Evolutionary conservation across 2,888 invertebrate genomes (phyloP), one percentile per base, ranked within the genome.

Genomic region (Yponomeuta plumbellus): DNA sequence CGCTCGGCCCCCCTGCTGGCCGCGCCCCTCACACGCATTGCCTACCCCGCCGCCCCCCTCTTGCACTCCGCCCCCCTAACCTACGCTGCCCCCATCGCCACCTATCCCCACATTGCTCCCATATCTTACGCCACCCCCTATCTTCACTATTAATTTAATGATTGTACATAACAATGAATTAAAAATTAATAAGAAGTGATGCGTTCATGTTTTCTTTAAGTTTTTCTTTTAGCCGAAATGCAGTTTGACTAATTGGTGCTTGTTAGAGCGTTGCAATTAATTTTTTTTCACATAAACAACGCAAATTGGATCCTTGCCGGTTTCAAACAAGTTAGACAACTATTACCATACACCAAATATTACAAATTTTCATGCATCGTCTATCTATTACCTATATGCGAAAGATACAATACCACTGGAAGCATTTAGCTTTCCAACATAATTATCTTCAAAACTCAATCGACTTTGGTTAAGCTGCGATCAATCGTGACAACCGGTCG

Each of bases 61-160:
- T 52, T 72, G 68, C 73, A 75, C 74, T 64, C 80, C 11, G 72
- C 71, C 66, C 59, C 79, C 56, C 70, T 83, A 58, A 75, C 86
- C 21, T 85, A 85, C 72, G 73, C 84, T 62, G 71, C 85, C 0
- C 81, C 87, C 26, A 64, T 75, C 57, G 72, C 80, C 39, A 68
- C 67, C 68, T 70, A 70, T 67, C 66, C 61, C 66, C 76, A 75
- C 69, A 10, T 21, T 23, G 10, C 58, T 39, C 40, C 59, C 59
- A 26, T 23, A 5, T 68, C 40, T 11, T 61, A 13, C 63, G 65
- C 20, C 34, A 13, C 11, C 67, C 57, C 39, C 17, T 61, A 61
- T 34, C n/a, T 61, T 22, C 61, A 61, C 61, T 58, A 58, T 8
- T 58, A 22, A 58, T 58, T 21, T 20, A 21, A 22, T 11, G 21